A percentile compares a stretch with the other conserved stretches of the same genome.
Evolutionary conservation across 2,113 vertebrate genomes (phyloP).

Genomic region (Cariama cristata): DNA sequence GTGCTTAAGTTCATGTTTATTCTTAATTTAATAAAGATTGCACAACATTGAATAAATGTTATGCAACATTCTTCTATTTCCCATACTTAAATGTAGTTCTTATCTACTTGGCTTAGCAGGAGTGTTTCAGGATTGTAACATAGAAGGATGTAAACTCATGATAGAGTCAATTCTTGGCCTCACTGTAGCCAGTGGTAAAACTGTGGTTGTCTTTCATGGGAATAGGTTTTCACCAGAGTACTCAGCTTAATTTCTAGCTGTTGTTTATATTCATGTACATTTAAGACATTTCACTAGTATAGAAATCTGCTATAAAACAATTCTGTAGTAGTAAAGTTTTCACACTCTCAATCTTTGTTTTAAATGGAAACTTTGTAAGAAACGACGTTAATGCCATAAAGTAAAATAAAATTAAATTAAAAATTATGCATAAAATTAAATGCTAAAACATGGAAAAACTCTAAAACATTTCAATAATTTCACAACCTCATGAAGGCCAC

Average conservation of each 20-base stretch:
- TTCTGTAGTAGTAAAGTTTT: neutral
- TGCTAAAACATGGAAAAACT: slow-evolving; percentile 34
- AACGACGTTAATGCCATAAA: neutral
- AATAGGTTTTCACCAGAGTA: neutral
- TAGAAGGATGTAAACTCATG: neutral
- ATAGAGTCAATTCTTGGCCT: neutral
- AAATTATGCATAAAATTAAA: neutral
- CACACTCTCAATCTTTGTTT: neutral
- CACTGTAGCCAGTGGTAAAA: neutral
- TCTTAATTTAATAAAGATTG: neutral
- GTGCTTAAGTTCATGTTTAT: neutral
- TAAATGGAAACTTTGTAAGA: neutral
- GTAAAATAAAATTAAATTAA: neutral
- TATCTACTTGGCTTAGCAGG: neutral
- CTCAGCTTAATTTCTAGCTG: neutral
- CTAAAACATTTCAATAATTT: slow-evolving; percentile 57
- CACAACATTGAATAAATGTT: neutral
- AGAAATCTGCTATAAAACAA: neutral
- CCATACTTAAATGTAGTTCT: neutral
- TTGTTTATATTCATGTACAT: neutral
- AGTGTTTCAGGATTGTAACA: neutral
- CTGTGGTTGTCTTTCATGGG: neutral
- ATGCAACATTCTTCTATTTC: neutral
- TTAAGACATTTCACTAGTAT: neutral
- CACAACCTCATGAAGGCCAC: slow-evolving; percentile 40